Evolutionary conservation across 2,888 invertebrate genomes (phyloP).

Genomic region (Pterobdella sp.): DNA sequence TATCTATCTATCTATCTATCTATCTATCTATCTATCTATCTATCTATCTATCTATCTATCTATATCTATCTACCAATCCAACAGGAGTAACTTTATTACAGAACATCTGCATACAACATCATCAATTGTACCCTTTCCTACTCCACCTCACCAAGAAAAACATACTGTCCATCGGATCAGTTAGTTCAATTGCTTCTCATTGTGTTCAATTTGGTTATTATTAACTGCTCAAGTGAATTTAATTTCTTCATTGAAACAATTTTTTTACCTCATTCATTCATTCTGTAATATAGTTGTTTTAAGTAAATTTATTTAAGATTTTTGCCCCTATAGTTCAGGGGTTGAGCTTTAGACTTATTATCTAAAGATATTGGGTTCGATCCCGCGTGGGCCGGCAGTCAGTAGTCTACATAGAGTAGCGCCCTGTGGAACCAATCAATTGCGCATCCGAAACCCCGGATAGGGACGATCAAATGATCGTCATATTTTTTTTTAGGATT

Average conservation of each 20-base stretch:
- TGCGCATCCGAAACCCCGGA: too few species aligned
- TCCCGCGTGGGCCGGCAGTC: too few species aligned
- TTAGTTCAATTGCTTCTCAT: constrained; percentile 41
- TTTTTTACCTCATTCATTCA: background rate
- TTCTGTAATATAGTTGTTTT: background rate
- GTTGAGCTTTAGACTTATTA: too few species aligned
- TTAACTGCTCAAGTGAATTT: background rate
- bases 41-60: background rate
- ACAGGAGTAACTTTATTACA: constrained; percentile 65
- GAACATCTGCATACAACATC: constrained; percentile 64
- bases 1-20: background rate
- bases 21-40: background rate
- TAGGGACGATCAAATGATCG: too few species aligned
- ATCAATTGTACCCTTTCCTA: constrained; percentile 63
- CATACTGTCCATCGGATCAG: constrained; percentile 58
- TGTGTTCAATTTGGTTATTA: background rate
- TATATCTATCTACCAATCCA: too few species aligned
- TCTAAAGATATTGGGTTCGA: too few species aligned
- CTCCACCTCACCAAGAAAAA: constrained; percentile 51
- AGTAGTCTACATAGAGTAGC: too few species aligned
- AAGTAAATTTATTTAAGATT: background rate
- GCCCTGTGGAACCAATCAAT: too few species aligned
- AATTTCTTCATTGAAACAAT: background rate
- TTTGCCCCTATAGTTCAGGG: too few species aligned
- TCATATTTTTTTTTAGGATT: too few species aligned